Evolutionary conservation across 2,888 invertebrate genomes (phyloP), one percentile per base, ranked within the genome.

Genomic region (Ochlodes sylvanus): DNA sequence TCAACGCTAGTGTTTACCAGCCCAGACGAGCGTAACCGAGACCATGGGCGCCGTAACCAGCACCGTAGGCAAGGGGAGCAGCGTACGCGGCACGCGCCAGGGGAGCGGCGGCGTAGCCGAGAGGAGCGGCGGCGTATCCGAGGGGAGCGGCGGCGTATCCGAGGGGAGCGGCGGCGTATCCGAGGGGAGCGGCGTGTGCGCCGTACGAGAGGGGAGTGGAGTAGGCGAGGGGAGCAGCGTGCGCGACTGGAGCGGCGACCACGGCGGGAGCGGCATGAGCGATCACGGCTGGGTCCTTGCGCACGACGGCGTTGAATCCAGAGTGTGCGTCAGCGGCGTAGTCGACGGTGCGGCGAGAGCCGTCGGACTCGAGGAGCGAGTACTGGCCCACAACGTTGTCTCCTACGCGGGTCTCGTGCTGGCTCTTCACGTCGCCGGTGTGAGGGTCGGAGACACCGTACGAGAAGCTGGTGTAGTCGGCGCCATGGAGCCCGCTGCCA

Each of bases 231-330:
- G 76, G 70, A 50, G 63, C 58, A 55, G 73, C 70, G 52, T 75
- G 65, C 54, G 75, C 72, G 27, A 73, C 69, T 44, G 82, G 79
- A 7, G 85, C 83, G 44, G 77, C 65, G 61, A 69, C 66, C 42
- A 67, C 72, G 27, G 73, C 70, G 56, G 76, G 66, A 56, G 76
- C 73, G 27, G 79, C 73, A 19, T 77, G 75, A 3, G 83, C 78
- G 68, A 85, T 73, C 65, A 85, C 69, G 0, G 80, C 84, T 2
- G 86, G 85, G 81, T 92, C 93, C 75, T 90, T 92, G 80, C 89
- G 90, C 0, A 94, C 94, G 56, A 94, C 86, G 55, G 94, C 94
- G 85, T 94, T 94, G 86, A 94, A 94, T 17, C 94, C 94, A 70
- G 81, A 85, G 69, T 89, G 79, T 1, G 89, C 87, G 58, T 93